phyloP scores from a whole-genome alignment of 2,888 invertebrate genomes.

The Tetragonisca angustula region DNA sequence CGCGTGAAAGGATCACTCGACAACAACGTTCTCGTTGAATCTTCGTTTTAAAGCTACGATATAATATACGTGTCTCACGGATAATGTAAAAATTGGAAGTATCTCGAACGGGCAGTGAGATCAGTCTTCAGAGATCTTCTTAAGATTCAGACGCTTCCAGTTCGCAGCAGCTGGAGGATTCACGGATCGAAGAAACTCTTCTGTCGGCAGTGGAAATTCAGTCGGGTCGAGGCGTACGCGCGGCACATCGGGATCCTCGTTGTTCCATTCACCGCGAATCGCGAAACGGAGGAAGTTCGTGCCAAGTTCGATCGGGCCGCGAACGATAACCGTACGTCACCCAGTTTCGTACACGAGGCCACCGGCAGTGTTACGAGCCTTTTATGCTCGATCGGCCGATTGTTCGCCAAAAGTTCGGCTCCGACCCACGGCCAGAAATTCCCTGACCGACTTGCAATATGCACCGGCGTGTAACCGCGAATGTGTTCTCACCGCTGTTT shows the following conservation, averaged over 20 bases:
- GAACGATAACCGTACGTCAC: conserved; percentile 54
- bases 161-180: neutral
- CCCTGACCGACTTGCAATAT: neutral
- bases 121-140: neutral
- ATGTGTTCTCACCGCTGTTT: neutral
- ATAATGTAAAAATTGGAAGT: too few species aligned
- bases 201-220: neutral
- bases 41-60: too few species aligned
- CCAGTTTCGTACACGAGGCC: conserved; percentile 43
- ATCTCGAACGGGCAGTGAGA: too few species aligned
- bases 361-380: conserved; percentile 32
- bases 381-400: conserved; percentile 30
- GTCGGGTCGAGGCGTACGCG: neutral
- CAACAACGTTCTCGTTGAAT: too few species aligned
- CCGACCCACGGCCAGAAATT: neutral
- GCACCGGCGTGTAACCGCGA: neutral
- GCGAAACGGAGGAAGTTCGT: conserved; percentile 20
- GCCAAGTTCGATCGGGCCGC: conserved; percentile 58
- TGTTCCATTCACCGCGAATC: conserved; percentile 18
- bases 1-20: neutral
- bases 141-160: neutral
- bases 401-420: conserved; percentile 20
- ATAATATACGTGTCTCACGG: too few species aligned
- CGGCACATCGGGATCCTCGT: neutral
- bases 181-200: neutral